Evolutionary conservation across 2,888 invertebrate genomes (phyloP).

Genomic region (Agriopis marginaria): DNA sequence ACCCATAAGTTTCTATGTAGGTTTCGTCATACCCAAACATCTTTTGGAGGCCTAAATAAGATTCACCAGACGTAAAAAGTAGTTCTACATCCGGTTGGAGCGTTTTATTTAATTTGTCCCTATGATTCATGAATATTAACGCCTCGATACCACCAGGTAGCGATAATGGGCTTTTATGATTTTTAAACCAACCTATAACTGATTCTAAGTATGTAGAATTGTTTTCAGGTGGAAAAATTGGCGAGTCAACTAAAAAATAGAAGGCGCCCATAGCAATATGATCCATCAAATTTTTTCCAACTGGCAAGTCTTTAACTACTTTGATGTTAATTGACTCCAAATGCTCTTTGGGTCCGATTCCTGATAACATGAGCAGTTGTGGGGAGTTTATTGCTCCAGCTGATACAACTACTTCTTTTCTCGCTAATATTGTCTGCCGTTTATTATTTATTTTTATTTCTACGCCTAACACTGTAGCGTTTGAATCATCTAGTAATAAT

Average conservation of each 20-base stretch:
- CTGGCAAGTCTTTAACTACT: constrained; percentile 84
- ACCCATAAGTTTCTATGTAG: background rate
- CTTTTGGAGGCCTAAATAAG: background rate
- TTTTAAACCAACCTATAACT: constrained; percentile 47
- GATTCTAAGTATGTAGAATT: background rate
- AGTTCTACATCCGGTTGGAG: constrained; percentile 11
- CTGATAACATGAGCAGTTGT: constrained; percentile 77
- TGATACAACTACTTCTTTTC: constrained; percentile 76
- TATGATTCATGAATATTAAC: constrained; percentile 36
- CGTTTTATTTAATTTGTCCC: constrained; percentile 78
- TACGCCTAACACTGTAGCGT: background rate
- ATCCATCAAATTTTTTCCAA: constrained; percentile 90
- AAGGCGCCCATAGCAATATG: constrained; percentile 86
- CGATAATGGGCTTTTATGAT: constrained; percentile 3
- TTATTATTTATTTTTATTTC: constrained; percentile 36
- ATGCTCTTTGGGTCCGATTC: constrained; percentile 68
- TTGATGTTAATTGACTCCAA: constrained; percentile 18
- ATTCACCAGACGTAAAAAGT: background rate
- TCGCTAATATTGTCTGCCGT: constrained; percentile 62
- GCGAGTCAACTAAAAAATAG: background rate
- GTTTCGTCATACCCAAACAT: background rate
- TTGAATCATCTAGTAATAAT: constrained; percentile 2
- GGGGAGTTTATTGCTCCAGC: constrained; percentile 77
- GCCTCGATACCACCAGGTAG: constrained; percentile 2
- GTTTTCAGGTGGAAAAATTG: background rate